Evolutionary conservation across 2,113 vertebrate genomes (phyloP), one percentile per base, ranked within the genome.

Genomic region (Todiramphus saurophagus): DNA sequence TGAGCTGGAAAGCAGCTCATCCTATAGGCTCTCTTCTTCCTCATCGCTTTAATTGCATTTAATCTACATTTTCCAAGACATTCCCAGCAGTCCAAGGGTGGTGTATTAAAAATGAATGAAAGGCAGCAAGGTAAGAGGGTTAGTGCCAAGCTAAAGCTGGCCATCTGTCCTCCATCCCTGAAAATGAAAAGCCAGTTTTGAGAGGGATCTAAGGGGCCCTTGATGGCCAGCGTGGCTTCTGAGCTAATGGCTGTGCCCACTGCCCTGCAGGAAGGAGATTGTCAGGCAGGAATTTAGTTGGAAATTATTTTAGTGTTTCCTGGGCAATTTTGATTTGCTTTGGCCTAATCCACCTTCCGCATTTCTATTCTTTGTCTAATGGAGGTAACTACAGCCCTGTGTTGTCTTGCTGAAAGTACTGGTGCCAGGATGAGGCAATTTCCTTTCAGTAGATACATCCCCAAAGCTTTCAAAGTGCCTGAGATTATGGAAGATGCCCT

Each of bases 391-490:
- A 16, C 20, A 44, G 70, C 78, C 39, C 63, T 21, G n/a, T 24
- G 37, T 58, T 58, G 8, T 50, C 51, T 86, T 87, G 35, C 44
- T 94, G 80, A 62, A 86, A 62, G 72, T 44, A 23, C 44, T 18
- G 10, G 48, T 78, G 89, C 64, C 89, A 93, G 48, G 53, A 70
- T 39, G 70, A 96, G 59, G 87, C 43, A 83, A 88, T 95, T 96
- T 83, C 63, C 46, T 51, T 92, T 68, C 51, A 63, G 72, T 30
- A 63, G 69, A 77, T 74, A 48, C 58, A 58, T 92, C 83, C 87
- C 55, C 14, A 21, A 91, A 80, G 77, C 85, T 83, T 83, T 53
- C 23, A 74, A 83, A 96, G 90, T 95, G 82, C 60, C 67, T 86
- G 70, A 93, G 79, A 59, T 76, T 76, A 81, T n/a, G 74, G 72